Evolutionary conservation across 2,113 vertebrate genomes (phyloP).

Genomic region (Hylia prasina): DNA sequence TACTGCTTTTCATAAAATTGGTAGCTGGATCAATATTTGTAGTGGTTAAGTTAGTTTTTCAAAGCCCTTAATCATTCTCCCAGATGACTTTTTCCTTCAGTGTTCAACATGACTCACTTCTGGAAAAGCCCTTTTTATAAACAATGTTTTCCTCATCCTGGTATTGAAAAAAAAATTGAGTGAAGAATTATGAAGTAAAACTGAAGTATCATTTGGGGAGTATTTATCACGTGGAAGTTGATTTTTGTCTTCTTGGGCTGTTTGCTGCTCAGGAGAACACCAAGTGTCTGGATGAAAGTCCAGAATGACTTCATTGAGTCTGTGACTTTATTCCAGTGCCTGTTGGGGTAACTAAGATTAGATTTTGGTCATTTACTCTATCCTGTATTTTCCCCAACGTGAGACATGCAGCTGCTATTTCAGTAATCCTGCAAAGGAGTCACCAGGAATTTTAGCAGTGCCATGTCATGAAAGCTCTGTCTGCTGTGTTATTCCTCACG

Average conservation of each 20-base stretch:
- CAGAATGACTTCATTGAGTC: neutral
- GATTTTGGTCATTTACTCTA: neutral
- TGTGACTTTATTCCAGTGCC: neutral
- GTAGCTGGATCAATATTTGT: neutral
- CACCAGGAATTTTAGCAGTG: neutral
- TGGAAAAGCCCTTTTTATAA: neutral
- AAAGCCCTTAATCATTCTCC: neutral
- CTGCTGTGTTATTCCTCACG: neutral
- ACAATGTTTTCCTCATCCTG: neutral
- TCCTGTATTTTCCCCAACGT: neutral
- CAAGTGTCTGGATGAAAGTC: neutral
- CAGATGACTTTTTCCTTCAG: neutral
- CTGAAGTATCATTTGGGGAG: neutral
- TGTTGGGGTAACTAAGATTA: neutral
- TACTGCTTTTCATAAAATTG: neutral
- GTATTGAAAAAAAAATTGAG: neutral
- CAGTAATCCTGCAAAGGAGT: neutral
- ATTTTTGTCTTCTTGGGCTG: neutral
- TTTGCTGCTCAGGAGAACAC: neutral
- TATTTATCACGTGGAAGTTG: neutral
- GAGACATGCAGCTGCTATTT: neutral
- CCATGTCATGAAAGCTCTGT: neutral
- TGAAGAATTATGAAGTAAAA: neutral
- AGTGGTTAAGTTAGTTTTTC: neutral
- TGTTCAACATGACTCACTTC: neutral